Percentiles rank a stretch among this genome's conserved stretches.
These are phyloP conservation scores for Anoura caudifer DNA, from an alignment of 2,113 vertebrate genomes.

Conservation along the genomic window DNA sequence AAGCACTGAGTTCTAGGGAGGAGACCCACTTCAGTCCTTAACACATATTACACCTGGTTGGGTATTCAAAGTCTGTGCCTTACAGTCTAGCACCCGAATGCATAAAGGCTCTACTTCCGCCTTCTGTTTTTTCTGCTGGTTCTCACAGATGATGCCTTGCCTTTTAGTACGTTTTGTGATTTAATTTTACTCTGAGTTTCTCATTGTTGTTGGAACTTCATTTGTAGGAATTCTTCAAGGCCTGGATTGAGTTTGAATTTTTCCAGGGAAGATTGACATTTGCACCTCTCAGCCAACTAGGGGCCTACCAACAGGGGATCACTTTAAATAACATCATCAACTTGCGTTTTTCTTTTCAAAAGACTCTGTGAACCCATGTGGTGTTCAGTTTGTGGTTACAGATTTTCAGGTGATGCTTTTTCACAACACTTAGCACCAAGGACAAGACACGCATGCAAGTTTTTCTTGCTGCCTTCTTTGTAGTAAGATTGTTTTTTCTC, in stretches of 20 bases:
- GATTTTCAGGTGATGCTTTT: background rate
- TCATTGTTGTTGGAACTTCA: background rate
- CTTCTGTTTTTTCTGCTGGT: background rate
- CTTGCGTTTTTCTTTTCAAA: background rate
- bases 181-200: background rate
- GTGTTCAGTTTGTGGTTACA: background rate
- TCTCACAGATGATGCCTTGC: background rate
- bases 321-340: background rate
- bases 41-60: background rate
- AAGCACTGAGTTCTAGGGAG: background rate
- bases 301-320: background rate
- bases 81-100: background rate
- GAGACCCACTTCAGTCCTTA: background rate
- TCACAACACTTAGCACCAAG: background rate
- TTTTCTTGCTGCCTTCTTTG: background rate
- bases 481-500: background rate
- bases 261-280: background rate
- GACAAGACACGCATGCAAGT: background rate
- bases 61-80: background rate
- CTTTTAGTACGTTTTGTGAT: background rate
- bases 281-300: background rate
- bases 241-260: background rate
- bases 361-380: background rate
- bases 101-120: background rate
- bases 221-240: background rate